Conservation (phyloP, 1,140 invertebrate genomes). For the Aphaenogaster ashmeadi region DNA sequence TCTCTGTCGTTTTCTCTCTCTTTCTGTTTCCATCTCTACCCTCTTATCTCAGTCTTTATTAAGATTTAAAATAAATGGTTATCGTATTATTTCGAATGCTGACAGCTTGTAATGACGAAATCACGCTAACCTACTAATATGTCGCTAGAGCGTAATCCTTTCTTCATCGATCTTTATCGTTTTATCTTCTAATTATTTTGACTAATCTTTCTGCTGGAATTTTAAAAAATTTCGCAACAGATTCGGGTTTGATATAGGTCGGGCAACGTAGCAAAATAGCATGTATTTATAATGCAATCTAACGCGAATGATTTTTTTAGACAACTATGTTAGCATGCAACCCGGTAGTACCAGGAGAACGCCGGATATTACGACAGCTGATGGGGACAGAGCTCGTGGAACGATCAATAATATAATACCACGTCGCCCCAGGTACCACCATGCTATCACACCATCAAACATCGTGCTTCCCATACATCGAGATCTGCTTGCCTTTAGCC, state of each 20-base stretch:
- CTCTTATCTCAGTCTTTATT: conserved; percentile 6
- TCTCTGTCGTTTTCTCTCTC: no score
- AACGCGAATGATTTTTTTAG: conserved; percentile 68
- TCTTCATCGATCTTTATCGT: conserved; percentile 65
- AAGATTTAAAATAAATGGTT: conserved; percentile 73
- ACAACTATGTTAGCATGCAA: conserved; percentile 76
- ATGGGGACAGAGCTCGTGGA: conserved; percentile 80
- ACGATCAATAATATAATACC: conserved; percentile 86
- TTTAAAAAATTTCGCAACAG: conserved; percentile 9
- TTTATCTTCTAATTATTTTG: conserved; percentile 17
- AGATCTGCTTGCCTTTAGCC: conserved; percentile 61
- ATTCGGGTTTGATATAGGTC: conserved; percentile 1
- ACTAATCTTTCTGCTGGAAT: neutral
- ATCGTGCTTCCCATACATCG: conserved; percentile 64
- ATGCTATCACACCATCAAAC: conserved; percentile 82
- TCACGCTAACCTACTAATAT: conserved; percentile 58
- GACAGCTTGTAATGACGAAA: conserved; percentile 68
- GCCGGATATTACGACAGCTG: conserved; percentile 80
- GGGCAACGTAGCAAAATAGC: neutral
- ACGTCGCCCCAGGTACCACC: conserved; percentile 82
- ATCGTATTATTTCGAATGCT: conserved; percentile 69
- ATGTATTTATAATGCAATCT: conserved; percentile 26
- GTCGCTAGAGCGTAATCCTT: conserved; percentile 62
- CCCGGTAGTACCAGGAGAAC: conserved; percentile 82
- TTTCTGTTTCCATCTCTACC: neutral